Evolutionary conservation across 92 coral and sea anemone species (phyloP).

Genomic region (Porites cylindrica): DNA sequence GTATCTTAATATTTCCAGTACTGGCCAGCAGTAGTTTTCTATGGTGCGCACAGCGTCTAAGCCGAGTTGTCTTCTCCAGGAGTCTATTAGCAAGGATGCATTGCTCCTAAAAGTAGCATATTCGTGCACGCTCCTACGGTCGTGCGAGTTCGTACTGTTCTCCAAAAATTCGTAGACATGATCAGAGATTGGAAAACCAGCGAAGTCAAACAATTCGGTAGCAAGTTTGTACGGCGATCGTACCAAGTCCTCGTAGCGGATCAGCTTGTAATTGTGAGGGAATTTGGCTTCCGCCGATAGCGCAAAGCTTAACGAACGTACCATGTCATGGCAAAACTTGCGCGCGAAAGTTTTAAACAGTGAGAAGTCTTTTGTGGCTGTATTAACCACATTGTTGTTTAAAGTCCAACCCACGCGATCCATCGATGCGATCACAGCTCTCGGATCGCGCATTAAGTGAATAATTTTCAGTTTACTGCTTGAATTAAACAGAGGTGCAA

Average conservation of each 20-base stretch:
- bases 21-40: constrained; percentile 80
- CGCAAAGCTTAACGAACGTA: constrained; percentile 62
- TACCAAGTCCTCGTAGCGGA: constrained; percentile 85
- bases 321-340: constrained; percentile 71
- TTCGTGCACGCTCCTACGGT: neutral
- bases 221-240: constrained; percentile 38
- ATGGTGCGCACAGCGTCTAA: constrained; percentile 47
- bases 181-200: constrained; percentile 64
- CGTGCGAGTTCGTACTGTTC: constrained; percentile 25
- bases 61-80: constrained; percentile 72
- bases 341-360: constrained; percentile 51
- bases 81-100: constrained; percentile 48
- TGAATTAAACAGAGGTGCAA: constrained; percentile 32
- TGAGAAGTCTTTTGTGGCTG: constrained; percentile 24
- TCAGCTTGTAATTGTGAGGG: constrained; percentile 54
- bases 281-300: constrained; percentile 63
- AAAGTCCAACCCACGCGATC: constrained; percentile 85
- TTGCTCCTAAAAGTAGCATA: constrained; percentile 74
- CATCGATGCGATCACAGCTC: constrained; percentile 87
- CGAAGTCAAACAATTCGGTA: constrained; percentile 65
- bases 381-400: constrained; percentile 30
- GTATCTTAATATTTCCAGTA: constrained; percentile 60
- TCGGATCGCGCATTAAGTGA: constrained; percentile 93
- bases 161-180: constrained; percentile 54
- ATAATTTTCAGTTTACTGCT: constrained; percentile 64